A percentile compares a stretch with the other conserved stretches of the same genome.
phyloP scores from a whole-genome alignment of 2,113 vertebrate genomes.

The Poeciliopsis prolifica region DNA sequence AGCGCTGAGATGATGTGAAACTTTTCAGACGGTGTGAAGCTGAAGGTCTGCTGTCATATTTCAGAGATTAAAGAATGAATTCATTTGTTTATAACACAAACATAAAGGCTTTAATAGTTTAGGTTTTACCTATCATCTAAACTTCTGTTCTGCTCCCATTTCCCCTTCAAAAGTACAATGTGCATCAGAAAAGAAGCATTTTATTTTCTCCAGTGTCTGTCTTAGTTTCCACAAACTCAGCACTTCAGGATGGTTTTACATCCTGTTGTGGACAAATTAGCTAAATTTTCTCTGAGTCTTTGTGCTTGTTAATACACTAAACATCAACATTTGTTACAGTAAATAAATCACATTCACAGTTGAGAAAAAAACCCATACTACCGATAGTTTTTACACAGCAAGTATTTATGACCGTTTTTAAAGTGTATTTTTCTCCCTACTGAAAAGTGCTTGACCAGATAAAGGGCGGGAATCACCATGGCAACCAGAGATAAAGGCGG shows the following conservation, averaged over 20 bases:
- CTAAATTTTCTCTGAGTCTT: background rate
- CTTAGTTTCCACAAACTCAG: background rate
- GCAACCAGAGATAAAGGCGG: background rate
- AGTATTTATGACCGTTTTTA: background rate
- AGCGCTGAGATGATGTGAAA: too few species aligned
- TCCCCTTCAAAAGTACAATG: background rate
- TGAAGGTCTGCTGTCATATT: too few species aligned
- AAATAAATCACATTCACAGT: background rate
- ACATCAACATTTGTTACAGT: background rate
- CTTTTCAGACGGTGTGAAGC: too few species aligned
- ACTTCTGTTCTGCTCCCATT: background rate
- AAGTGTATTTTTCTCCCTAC: background rate
- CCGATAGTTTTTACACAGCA: background rate
- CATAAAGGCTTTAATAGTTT: background rate
- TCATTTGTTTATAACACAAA: background rate
- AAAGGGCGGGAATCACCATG: background rate
- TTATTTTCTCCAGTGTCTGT: background rate
- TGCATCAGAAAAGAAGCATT: background rate
- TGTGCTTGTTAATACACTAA: background rate
- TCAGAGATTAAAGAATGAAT: background rate
- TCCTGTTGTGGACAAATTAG: background rate
- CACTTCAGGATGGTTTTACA: background rate
- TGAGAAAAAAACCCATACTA: background rate
- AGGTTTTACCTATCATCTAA: background rate
- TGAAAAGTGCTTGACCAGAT: background rate